phyloP scores from a whole-genome alignment of 2,888 invertebrate genomes.

The Cephus spinipes region DNA sequence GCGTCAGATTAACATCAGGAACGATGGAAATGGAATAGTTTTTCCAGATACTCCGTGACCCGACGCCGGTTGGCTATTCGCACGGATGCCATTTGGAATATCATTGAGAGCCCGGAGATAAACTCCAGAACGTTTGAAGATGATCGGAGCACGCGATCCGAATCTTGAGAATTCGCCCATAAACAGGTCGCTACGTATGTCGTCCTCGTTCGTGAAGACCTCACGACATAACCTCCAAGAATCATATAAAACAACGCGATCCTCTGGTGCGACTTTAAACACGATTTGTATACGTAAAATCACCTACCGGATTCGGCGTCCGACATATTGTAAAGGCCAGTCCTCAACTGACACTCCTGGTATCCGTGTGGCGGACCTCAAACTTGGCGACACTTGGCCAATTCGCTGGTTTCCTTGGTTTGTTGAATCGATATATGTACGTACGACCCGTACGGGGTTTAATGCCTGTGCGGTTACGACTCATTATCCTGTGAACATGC shows the following conservation, averaged over 20 bases:
- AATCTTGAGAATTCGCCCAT: background rate
- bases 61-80: background rate
- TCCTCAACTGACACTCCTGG: slow-evolving; percentile 25
- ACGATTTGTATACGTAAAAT: slow-evolving; percentile 23
- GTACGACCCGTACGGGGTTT: slow-evolving; percentile 8
- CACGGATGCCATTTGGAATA: background rate
- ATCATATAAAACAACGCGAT: background rate
- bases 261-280: background rate
- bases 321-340: slow-evolving; percentile 47
- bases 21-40: background rate
- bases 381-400: slow-evolving; percentile 52
- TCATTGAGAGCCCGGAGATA: background rate
- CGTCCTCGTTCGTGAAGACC: background rate
- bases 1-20: background rate
- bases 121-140: background rate
- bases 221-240: background rate
- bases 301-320: slow-evolving; percentile 50
- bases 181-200: background rate
- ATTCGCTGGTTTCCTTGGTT: slow-evolving; percentile 48
- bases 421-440: slow-evolving; percentile 53
- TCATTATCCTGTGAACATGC: slow-evolving; percentile 13
- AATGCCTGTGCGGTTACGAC: slow-evolving; percentile 6
- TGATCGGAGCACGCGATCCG: background rate
- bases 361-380: slow-evolving; percentile 29
- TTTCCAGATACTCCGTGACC: background rate